Evolutionary conservation across 2,797 vertebrate genomes (phyloP), one percentile per base, ranked within the genome.

Genomic region (Helarctos malayanus): DNA sequence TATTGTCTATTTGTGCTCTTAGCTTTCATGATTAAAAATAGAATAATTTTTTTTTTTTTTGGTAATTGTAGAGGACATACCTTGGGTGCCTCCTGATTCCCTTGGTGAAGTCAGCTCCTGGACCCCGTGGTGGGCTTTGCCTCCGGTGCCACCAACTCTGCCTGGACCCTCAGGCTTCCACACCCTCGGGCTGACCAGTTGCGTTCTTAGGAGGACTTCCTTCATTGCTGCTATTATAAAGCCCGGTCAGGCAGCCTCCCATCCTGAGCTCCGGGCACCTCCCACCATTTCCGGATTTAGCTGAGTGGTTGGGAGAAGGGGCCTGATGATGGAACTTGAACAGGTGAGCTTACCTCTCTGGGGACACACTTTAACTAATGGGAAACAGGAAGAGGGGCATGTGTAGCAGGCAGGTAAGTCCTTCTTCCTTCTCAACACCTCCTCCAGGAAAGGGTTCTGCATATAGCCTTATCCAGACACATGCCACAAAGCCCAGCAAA

Each of bases 381-480:
- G 52, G 49, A 87, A 75, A 12, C 15, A 52, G 57, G n/a, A 75
- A 54, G 12, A 2, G 4, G 54, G 7, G 1, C 27, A 5, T 3
- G 1, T 7, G 10, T 4, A 80, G 52, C 18, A 29, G 19, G 11
- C 19, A 63, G 12, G 27, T 16, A 52, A 41, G 21, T 27, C n/a
- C 47, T 45, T 41, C 35, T n/a, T 88, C 11, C 69, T 21, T 3
- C 47, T 78, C 29, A 21, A 23, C 35, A 4, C 13, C 23, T 29
- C 25, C 8, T 38, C 32, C 1, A 0, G 29, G 29, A 71, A 54
- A 61, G 2, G 7, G 47, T 35, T 65, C 76, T 1, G 2, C 8
- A 12, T 0, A 6, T 7, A 9, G 21, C 45, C 65, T 75, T 61
- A 2, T 25, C 71, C 15, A 23, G 78, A 59, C 59, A 47, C 19